These are phyloP conservation scores for Argyrosomus japonicus DNA, from an alignment of 2,113 vertebrate genomes.

Conservation along the genomic window DNA sequence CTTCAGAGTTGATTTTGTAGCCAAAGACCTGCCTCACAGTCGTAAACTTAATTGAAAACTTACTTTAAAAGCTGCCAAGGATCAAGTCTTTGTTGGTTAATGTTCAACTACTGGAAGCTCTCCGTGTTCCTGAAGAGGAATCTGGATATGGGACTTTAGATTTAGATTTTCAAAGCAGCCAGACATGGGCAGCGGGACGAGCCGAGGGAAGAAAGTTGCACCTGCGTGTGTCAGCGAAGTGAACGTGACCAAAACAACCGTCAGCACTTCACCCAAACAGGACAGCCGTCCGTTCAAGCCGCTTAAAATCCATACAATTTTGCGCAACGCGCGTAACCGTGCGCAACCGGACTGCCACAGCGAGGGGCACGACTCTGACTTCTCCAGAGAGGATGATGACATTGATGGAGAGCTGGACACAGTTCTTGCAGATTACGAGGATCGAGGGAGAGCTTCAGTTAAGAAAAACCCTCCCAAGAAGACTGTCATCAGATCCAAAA, in stretches of 20 bases:
- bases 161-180: conserved; percentile 1
- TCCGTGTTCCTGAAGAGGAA: background rate
- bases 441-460: background rate
- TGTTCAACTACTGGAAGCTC: conserved; percentile 45
- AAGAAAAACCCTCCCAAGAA: conserved; percentile 54
- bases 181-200: conserved; percentile 80
- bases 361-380: conserved; percentile 69
- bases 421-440: conserved; percentile 54
- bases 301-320: conserved; percentile 31
- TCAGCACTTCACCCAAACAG: conserved; percentile 27
- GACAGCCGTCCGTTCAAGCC: conserved; percentile 51
- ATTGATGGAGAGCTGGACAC: conserved; percentile 63
- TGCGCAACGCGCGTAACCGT: conserved; percentile 59
- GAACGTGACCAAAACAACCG: conserved; percentile 24
- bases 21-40: background rate
- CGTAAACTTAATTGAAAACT: conserved; percentile 30
- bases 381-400: conserved; percentile 68
- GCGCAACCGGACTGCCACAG: conserved; percentile 64
- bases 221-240: conserved; percentile 71
- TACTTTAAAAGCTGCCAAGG: conserved; percentile 34
- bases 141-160: conserved; percentile 27
- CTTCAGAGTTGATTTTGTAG: background rate
- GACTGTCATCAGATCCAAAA: conserved; percentile 60
- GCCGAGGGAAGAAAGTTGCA: conserved; percentile 82
- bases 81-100: conserved; percentile 40